These are phyloP conservation scores for Lasius platythorax DNA, from an alignment of 2,888 invertebrate genomes.

Conservation along the genomic window DNA sequence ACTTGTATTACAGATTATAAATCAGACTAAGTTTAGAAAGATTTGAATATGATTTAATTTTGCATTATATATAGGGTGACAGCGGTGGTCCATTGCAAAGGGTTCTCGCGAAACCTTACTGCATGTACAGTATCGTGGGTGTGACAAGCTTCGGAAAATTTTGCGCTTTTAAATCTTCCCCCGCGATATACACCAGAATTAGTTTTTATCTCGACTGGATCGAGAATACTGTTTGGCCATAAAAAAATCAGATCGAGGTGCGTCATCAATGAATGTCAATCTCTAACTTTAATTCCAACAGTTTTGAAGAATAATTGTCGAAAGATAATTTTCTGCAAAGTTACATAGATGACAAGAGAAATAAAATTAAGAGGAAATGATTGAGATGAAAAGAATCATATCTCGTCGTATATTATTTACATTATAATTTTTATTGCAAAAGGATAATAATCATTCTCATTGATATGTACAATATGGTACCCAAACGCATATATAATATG, in stretches of 20 bases:
- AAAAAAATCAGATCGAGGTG: neutral
- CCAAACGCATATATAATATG: slow-evolving; percentile 52
- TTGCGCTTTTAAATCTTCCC: slow-evolving; percentile 84
- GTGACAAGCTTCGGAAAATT: slow-evolving; percentile 86
- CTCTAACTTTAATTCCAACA: neutral
- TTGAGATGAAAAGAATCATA: slow-evolving; percentile 11
- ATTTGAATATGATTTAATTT: neutral
- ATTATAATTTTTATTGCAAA: slow-evolving; percentile 68
- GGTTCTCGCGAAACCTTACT: slow-evolving; percentile 80
- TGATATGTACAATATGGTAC: slow-evolving; percentile 71
- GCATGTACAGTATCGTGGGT: slow-evolving; percentile 85
- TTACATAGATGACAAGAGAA: neutral
- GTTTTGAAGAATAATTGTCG: neutral
- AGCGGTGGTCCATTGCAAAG: slow-evolving; percentile 80
- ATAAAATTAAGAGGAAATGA: neutral
- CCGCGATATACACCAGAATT: slow-evolving; percentile 85
- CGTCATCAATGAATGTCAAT: neutral
- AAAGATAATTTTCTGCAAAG: neutral
- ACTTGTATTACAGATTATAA: neutral
- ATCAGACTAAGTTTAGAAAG: neutral
- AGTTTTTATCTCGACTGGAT: slow-evolving; percentile 85
- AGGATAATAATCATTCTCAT: slow-evolving; percentile 45
- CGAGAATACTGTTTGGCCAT: slow-evolving; percentile 83
- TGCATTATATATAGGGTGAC: slow-evolving; percentile 67
- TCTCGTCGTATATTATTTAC: neutral